Conservation (phyloP, 1,140 invertebrate species). For the Sipha flava region DNA sequence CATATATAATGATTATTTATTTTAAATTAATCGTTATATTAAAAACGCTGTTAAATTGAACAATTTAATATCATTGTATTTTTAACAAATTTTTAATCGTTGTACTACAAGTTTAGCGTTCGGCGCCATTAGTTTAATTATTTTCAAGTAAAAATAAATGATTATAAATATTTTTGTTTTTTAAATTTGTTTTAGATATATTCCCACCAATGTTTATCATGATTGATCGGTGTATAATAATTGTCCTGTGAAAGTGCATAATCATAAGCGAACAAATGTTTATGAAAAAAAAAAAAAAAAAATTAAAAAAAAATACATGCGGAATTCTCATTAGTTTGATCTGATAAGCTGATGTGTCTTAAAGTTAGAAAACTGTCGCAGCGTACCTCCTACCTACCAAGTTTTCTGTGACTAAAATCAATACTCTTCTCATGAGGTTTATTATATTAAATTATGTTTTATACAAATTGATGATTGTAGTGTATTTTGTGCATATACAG, state of each 20-base stretch:
- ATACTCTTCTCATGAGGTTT: not conserved
- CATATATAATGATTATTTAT: too few relatives aligned
- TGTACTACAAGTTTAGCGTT: not conserved
- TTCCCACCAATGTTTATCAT: not conserved
- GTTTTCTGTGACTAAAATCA: not conserved
- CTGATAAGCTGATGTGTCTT: not conserved
- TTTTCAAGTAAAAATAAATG: not conserved
- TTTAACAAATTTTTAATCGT: too few relatives aligned
- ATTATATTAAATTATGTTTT: not conserved
- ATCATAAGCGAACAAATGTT: not conserved
- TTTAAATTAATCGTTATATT: too few relatives aligned
- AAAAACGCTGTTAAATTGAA: too few relatives aligned
- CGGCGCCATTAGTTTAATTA: not conserved
- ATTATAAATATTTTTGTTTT: not conserved
- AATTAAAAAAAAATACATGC: not conserved
- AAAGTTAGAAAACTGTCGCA: not conserved
- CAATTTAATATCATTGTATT: too few relatives aligned
- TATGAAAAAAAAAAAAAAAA: not conserved
- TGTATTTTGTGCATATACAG: not conserved
- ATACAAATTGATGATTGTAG: not conserved
- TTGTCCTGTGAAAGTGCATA: not conserved
- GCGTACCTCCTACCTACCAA: not conserved
- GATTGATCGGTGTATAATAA: not conserved
- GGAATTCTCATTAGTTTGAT: not conserved
- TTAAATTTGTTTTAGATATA: conserved; percentile 23